These are phyloP conservation scores for Palythoa grandiflora DNA, from an alignment of 92 coral and sea anemone species.

Conservation along the genomic window DNA sequence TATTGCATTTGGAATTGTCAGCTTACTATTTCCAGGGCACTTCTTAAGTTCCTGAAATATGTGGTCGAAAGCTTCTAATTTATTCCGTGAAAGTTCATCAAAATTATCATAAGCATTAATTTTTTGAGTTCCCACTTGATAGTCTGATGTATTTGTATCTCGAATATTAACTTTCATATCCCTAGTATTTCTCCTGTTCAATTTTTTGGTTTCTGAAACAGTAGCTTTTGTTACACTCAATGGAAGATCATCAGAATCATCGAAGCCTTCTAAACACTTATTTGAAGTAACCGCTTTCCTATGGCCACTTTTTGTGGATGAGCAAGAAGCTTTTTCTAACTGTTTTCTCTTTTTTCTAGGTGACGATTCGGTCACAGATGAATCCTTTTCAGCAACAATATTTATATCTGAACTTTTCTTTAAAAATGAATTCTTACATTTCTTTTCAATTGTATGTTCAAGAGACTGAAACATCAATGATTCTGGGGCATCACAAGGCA, in stretches of 20 bases:
- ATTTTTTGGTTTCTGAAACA: conserved; percentile 20
- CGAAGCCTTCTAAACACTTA: conserved; percentile 23
- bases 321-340: background rate
- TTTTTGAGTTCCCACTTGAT: conserved; percentile 23
- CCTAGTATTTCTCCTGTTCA: background rate
- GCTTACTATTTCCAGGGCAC: conserved; percentile 65
- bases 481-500: background rate
- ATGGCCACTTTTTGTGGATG: background rate
- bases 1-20: conserved; percentile 69
- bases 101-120: conserved; percentile 22
- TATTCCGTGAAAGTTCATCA: conserved; percentile 55
- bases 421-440: conserved; percentile 14
- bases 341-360: background rate
- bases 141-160: background rate
- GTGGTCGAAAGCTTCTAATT: conserved; percentile 77
- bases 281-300: conserved; percentile 1
- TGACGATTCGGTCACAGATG: background rate
- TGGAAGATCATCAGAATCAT: conserved; percentile 40
- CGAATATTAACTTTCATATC: background rate
- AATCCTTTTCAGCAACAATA: background rate
- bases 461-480: background rate
- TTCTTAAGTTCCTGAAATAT: conserved; percentile 71
- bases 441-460: conserved; percentile 24
- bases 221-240: conserved; percentile 39
- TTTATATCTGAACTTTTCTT: conserved; percentile 3